These are phyloP conservation scores for Bombus ignitus DNA, from an alignment of 1,140 invertebrate genomes.

Conservation along the genomic window DNA sequence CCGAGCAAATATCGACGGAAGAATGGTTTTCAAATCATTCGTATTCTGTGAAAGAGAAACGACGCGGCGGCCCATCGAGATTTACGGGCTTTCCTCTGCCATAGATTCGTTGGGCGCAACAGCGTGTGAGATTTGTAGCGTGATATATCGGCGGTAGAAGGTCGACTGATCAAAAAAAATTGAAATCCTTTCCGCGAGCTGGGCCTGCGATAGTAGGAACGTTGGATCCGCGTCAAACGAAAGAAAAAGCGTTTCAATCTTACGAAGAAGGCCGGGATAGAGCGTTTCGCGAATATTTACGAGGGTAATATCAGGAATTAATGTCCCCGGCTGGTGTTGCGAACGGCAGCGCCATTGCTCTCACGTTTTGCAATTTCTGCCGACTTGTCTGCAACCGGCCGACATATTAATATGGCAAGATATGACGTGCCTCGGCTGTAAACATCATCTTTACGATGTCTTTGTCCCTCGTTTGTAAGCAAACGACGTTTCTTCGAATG, in stretches of 20 bases:
- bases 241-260: slow-evolving; percentile 51
- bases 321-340: slow-evolving; percentile 40
- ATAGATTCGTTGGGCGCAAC: background rate
- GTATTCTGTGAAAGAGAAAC: background rate
- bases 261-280: background rate
- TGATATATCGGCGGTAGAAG: slow-evolving; percentile 12
- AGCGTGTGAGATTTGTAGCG: background rate
- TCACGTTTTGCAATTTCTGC: slow-evolving; percentile 49
- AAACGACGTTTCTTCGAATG: slow-evolving; percentile 9
- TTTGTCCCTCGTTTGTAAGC: slow-evolving; percentile 27
- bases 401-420: slow-evolving; percentile 47
- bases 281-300: slow-evolving; percentile 67
- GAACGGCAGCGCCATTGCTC: slow-evolving; percentile 2
- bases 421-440: slow-evolving; percentile 29
- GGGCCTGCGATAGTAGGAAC: background rate
- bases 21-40: background rate
- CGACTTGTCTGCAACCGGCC: background rate
- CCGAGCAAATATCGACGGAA: background rate
- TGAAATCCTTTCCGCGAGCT: slow-evolving; percentile 1
- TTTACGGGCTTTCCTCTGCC: slow-evolving; percentile 4
- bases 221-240: background rate
- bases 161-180: slow-evolving; percentile 25
- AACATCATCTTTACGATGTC: slow-evolving; percentile 38
- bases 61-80: background rate
- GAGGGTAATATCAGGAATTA: slow-evolving; percentile 68